Evolutionary conservation across 2,113 vertebrate species (phyloP).

Genomic region (Lepus timidus): DNA sequence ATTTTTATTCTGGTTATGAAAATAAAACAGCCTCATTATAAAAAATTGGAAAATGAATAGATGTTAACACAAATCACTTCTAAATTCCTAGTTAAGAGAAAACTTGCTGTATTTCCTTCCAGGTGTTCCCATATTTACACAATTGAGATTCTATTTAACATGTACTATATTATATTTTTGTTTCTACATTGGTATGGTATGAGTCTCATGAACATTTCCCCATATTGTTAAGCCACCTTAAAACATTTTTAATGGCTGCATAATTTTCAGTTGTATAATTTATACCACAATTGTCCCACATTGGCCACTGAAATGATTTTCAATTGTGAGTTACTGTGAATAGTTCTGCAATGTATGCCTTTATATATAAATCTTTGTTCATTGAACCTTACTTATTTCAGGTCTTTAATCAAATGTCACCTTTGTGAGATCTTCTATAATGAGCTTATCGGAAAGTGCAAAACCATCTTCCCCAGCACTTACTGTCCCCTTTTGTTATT

Average conservation of each 20-base stretch:
- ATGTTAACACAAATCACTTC: background rate
- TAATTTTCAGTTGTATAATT: slow-evolving; percentile 49
- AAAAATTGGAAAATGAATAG: slow-evolving; percentile 37
- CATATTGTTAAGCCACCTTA: background rate
- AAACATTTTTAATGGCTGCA: background rate
- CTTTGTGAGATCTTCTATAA: background rate
- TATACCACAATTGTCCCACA: background rate
- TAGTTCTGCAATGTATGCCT: background rate
- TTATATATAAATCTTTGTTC: slow-evolving; percentile 42
- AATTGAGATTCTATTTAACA: background rate
- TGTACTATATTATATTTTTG: background rate
- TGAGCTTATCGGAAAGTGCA: background rate
- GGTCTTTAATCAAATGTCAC: background rate
- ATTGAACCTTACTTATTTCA: slow-evolving; percentile 15
- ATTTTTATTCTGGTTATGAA: slow-evolving; percentile 19
- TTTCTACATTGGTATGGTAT: slow-evolving; percentile 27
- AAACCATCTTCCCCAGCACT: background rate
- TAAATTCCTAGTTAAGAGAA: background rate
- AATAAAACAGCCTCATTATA: slow-evolving; percentile 12
- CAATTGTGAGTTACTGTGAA: slow-evolving; percentile 3
- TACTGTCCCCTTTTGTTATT: background rate
- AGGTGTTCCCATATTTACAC: background rate
- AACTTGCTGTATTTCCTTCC: background rate
- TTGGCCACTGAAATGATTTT: slow-evolving; percentile 46
- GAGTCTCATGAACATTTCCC: background rate